phyloP scores from a whole-genome alignment of 37 sponge, comb jelly and placozoan genomes.

The Chondrosia reniformis region DNA sequence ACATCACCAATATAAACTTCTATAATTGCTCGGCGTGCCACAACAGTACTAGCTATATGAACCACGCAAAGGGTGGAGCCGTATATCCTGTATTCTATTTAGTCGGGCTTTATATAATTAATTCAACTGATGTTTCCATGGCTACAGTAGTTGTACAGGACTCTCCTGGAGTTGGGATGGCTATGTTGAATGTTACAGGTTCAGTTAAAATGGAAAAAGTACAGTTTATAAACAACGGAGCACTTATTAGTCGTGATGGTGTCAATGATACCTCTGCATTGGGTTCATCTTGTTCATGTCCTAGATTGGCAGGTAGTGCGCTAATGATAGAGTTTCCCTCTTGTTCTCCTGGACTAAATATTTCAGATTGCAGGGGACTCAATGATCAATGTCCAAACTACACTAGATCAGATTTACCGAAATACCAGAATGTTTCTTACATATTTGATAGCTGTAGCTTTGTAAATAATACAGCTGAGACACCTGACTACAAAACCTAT shows the following conservation, averaged over 20 bases:
- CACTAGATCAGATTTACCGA: background rate
- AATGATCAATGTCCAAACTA: background rate
- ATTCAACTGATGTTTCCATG: background rate
- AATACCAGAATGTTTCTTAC: background rate
- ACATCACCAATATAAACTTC: background rate
- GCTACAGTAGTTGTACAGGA: background rate
- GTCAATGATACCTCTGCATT: background rate
- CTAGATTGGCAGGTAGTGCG: background rate
- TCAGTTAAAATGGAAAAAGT: background rate
- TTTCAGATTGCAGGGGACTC: background rate
- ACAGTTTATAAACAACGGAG: background rate
- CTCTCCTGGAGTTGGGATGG: slow-evolving; percentile 13
- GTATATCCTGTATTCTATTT: background rate
- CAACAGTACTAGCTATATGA: slow-evolving; percentile 13
- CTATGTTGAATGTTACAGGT: slow-evolving; percentile 1
- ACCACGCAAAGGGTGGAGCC: background rate
- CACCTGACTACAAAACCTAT: slow-evolving; percentile 1
- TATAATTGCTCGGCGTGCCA: background rate
- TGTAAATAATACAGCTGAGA: slow-evolving; percentile 6
- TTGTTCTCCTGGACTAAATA: background rate
- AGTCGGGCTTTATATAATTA: background rate
- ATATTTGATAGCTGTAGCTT: background rate
- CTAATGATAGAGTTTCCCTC: background rate
- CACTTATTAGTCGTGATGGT: background rate
- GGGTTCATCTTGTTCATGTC: background rate